Percentiles rank a stretch among this genome's conserved stretches.
Evolutionary conservation across 2,797 vertebrate genomes (phyloP).

Genomic region (Lepus townsendii): DNA sequence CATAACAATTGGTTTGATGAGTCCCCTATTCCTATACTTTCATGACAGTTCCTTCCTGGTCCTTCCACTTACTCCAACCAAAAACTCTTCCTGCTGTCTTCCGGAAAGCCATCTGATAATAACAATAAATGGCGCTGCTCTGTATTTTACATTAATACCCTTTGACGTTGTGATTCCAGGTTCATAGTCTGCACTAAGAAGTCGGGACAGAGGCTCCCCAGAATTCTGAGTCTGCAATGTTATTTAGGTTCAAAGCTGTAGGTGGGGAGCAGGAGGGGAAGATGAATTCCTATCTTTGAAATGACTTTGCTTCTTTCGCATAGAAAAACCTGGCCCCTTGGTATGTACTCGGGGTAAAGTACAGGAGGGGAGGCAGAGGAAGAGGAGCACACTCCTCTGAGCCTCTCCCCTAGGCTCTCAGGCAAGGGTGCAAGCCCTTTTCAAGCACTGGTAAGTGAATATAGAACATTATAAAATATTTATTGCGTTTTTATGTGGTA

Average conservation of each 20-base stretch:
- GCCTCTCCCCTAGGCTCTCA: background rate
- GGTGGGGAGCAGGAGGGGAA: too few relatives aligned
- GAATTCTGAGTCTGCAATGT: background rate
- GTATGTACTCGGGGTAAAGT: background rate
- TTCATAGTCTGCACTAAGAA: background rate
- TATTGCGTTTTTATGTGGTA: constrained; percentile 66
- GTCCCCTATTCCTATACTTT: constrained; percentile 22
- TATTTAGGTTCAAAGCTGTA: background rate
- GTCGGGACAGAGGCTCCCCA: background rate
- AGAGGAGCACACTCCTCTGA: background rate
- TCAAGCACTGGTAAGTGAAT: background rate
- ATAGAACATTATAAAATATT: constrained; percentile 76
- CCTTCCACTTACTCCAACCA: constrained; percentile 22
- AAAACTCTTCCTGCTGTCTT: background rate
- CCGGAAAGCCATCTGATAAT: constrained; percentile 49
- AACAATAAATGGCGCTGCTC: background rate
- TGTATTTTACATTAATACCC: background rate
- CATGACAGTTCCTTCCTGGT: background rate
- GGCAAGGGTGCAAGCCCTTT: background rate
- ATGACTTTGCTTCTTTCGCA: background rate
- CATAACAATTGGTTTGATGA: constrained; percentile 40
- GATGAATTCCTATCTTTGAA: background rate
- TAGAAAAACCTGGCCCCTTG: background rate
- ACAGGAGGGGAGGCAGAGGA: too few relatives aligned
- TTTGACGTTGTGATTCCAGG: background rate